Evolutionary conservation across 2,888 invertebrate species (phyloP).

Genomic region (Plagodis pulveraria): DNA sequence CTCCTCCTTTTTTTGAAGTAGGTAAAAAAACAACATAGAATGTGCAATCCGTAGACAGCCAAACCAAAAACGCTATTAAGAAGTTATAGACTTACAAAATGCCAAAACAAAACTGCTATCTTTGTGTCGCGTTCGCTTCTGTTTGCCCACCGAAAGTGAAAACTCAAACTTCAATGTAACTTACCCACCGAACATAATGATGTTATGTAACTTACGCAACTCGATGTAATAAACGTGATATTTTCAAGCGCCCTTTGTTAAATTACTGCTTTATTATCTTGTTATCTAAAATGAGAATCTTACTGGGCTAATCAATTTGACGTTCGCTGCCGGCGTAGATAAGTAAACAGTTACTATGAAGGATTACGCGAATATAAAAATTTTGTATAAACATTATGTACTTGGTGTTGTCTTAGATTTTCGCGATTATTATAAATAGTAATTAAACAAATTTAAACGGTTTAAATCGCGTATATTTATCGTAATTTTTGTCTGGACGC

Average conservation of each 20-base stretch:
- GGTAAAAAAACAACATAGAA: too few species aligned
- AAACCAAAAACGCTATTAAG: too few species aligned
- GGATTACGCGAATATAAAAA: too few species aligned
- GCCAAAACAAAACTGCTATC: background rate
- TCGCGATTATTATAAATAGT: too few species aligned
- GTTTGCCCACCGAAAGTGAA: slow-evolving; percentile 48
- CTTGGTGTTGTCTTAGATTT: too few species aligned
- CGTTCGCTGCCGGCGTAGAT: slow-evolving; percentile 10
- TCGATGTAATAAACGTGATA: slow-evolving; percentile 33
- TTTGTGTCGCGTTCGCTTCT: slow-evolving; percentile 23
- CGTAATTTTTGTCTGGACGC: too few species aligned
- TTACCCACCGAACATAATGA: slow-evolving; percentile 31
- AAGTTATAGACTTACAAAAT: too few species aligned
- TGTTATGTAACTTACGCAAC: slow-evolving; percentile 45
- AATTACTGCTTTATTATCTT: slow-evolving; percentile 20
- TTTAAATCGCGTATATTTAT: too few species aligned
- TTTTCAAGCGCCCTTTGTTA: slow-evolving; percentile 35
- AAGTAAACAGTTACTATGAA: background rate
- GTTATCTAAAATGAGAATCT: slow-evolving; percentile 23
- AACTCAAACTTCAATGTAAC: slow-evolving; percentile 36
- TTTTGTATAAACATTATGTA: too few species aligned
- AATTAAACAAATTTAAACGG: too few species aligned
- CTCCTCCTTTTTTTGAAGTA: too few species aligned
- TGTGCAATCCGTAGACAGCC: too few species aligned
- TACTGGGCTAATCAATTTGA: slow-evolving; percentile 11